These are phyloP conservation scores for Dasyornis broadbenti DNA, from an alignment of 2,113 vertebrate species.

Conservation along the genomic window DNA sequence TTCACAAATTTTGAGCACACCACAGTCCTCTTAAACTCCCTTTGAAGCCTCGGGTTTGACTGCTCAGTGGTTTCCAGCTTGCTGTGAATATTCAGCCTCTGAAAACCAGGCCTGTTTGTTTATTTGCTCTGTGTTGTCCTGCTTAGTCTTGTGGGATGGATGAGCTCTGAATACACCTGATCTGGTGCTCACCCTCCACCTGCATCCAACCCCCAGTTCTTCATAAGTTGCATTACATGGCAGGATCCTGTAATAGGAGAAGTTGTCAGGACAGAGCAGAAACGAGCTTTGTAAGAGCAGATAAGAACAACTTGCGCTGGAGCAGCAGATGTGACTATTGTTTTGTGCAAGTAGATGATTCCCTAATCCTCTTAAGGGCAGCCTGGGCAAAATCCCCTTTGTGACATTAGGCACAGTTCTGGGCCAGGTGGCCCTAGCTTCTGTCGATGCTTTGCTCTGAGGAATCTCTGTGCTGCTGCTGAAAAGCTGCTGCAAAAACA, in stretches of 20 bases:
- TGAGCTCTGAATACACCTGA: not conserved
- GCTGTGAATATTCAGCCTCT: not conserved
- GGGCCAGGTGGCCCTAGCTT: constrained; percentile 46
- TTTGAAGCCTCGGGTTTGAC: not conserved
- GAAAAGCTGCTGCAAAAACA: not conserved
- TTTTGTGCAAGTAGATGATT: constrained; percentile 40
- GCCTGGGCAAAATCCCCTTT: constrained; percentile 57
- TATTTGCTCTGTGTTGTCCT: not conserved
- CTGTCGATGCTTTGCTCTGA: not conserved
- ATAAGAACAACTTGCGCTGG: not conserved
- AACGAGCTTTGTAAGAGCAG: not conserved
- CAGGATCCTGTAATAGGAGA: not conserved
- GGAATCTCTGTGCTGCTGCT: not conserved
- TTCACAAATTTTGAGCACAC: not conserved
- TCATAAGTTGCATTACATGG: not conserved
- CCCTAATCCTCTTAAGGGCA: constrained; percentile 45
- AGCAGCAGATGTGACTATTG: constrained; percentile 18
- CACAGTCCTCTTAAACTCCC: not conserved
- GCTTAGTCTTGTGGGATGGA: not conserved
- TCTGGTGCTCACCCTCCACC: not conserved
- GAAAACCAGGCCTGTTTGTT: not conserved
- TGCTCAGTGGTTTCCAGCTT: not conserved
- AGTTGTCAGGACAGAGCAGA: not conserved
- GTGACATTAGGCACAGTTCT: constrained; percentile 14
- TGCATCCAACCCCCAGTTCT: not conserved